Conservation (phyloP, 2,797 vertebrate species). For the Gastrophryne carolinensis region DNA sequence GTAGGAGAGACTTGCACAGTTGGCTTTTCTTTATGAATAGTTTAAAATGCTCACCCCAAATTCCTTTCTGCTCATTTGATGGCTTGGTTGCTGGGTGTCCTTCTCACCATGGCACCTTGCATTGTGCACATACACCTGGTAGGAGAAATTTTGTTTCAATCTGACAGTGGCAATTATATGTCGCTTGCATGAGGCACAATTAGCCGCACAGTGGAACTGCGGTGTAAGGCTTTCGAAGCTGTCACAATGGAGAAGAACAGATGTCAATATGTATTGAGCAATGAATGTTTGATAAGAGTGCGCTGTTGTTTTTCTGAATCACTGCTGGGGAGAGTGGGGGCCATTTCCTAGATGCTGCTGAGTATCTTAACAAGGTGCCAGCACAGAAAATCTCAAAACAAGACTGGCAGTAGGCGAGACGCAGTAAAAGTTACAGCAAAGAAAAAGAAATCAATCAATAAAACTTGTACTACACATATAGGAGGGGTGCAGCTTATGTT, state of each 20-base stretch:
- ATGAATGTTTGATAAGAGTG: constrained; percentile 29
- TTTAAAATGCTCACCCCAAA: not conserved
- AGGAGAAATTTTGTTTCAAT: not conserved
- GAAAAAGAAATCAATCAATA: not conserved
- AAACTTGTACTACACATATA: too few relatives aligned
- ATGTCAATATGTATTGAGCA: constrained; percentile 21
- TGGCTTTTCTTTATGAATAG: constrained; percentile 4
- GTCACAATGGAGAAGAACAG: constrained; percentile 35
- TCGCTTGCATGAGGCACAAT: constrained; percentile 16
- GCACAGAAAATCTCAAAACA: too few relatives aligned
- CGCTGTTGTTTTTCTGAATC: constrained; percentile 8
- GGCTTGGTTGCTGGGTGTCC: constrained; percentile 13
- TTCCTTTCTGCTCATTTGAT: constrained; percentile 6
- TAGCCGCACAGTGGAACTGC: not conserved
- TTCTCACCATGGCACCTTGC: not conserved
- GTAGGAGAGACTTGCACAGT: not conserved
- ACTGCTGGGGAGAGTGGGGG: constrained; percentile 1
- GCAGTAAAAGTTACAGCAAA: not conserved
- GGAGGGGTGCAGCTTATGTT: too few relatives aligned
- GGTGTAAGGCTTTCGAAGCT: constrained; percentile 23
- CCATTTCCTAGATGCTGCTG: not conserved
- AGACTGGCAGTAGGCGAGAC: too few relatives aligned
- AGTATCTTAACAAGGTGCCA: not conserved
- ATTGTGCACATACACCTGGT: constrained; percentile 25
- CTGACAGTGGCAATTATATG: constrained; percentile 8